Evolutionary conservation across 2,888 invertebrate genomes (phyloP), one percentile per base, ranked within the genome.

Genomic region (Polymixis lichenea): DNA sequence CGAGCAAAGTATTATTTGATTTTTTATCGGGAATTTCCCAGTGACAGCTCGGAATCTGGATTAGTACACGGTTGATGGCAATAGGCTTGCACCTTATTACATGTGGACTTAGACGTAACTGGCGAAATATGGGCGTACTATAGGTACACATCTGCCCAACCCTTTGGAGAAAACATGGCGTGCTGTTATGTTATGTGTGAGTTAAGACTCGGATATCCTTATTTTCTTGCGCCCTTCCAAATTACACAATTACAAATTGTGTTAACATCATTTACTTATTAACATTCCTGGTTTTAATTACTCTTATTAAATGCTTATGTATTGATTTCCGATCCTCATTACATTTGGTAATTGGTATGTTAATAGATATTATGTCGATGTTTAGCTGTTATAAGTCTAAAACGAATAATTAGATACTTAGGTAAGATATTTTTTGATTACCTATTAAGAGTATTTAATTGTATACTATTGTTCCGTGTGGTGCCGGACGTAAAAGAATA

Each of bases 211-310:
- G 69, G 80, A 84, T 75, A 75, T 83, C 75, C 72, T 60, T 58
- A 62, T 51, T 67, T 68, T 19, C 15, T 9, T 49, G 19, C n/a
- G 53, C 68, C 64, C 64, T 74, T 64, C 51, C 38, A 67, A 58
- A 67, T 80, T 70, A 72, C 25, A 28, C 43, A 60, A 68, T 74
- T 74, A 74, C 22, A n/a, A 28, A 61, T 25, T n/a, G 15, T 38
- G 43, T 51, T 75, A 67, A 72, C 25, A 61, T 49, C 22, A 74
- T 82, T 76, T 38, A 69, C 43, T 62, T 56, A 38, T 61, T 64
- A 49, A 70, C 62, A 83, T 83, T 72, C 72, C 64, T 67, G 43
- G 46, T 53, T 75, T 74, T 85, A 85, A 85, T 78, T 62, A 58
- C n/a, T 60, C 51, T 73, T 53, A 70, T 72, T 75, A 72, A 60